Percentiles rank a stretch among this genome's conserved stretches.
These are phyloP conservation scores for Ariopsis seemanni DNA, from an alignment of 2,113 vertebrate species.

Conservation along the genomic window DNA sequence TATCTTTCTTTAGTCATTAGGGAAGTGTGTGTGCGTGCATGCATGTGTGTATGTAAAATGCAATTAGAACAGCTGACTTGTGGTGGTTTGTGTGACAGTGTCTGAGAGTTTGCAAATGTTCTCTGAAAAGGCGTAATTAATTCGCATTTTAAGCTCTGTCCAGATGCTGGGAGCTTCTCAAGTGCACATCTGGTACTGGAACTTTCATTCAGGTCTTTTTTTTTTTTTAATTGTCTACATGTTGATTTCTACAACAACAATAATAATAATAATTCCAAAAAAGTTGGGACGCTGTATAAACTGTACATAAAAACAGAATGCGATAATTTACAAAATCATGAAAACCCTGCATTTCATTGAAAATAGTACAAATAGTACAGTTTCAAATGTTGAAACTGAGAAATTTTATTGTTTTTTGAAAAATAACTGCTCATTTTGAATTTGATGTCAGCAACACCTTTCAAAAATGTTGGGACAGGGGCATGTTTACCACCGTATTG, in stretches of 20 bases:
- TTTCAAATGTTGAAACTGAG: too few relatives aligned
- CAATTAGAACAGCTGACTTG: conserved; percentile 15
- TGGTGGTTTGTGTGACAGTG: background rate
- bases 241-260: background rate
- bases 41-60: conserved; percentile 1
- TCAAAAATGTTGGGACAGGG: too few relatives aligned
- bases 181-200: conserved; percentile 8
- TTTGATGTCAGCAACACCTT: too few relatives aligned
- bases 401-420: too few relatives aligned
- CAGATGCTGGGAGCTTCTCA: background rate
- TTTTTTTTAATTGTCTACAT: background rate
- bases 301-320: too few relatives aligned
- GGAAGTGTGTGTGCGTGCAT: background rate
- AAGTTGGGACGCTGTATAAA: too few relatives aligned
- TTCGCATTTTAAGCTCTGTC: conserved; percentile 12
- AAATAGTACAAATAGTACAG: too few relatives aligned
- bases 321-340: too few relatives aligned
- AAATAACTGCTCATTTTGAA: too few relatives aligned
- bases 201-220: background rate
- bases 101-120: background rate
- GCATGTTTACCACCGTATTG: too few relatives aligned
- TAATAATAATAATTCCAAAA: background rate
- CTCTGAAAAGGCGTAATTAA: conserved; percentile 10
- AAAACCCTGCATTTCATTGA: too few relatives aligned
- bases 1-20: conserved; percentile 25